A percentile compares a stretch with the other conserved stretches of the same genome.
These are phyloP conservation scores for Myocastor coypus DNA, from an alignment of 2,113 vertebrate species.

Conservation along the genomic window DNA sequence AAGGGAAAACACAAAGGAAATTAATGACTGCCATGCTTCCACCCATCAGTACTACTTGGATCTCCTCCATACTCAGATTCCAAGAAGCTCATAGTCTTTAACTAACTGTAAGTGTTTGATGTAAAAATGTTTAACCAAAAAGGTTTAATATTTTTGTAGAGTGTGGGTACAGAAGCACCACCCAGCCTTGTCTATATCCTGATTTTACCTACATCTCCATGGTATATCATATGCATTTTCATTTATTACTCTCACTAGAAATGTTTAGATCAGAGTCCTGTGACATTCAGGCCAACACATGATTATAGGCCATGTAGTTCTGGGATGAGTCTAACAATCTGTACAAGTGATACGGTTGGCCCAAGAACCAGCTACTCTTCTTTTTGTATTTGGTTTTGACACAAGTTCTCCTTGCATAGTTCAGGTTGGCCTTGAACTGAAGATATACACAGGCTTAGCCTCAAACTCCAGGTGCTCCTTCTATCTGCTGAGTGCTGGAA, in stretches of 20 bases:
- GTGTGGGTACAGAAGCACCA: not conserved
- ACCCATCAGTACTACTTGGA: not conserved
- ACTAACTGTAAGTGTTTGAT: not conserved
- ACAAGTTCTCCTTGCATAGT: not conserved
- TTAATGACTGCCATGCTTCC: not conserved
- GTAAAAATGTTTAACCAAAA: not conserved
- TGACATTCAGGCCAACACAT: not conserved
- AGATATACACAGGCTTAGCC: not conserved
- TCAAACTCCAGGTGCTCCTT: not conserved
- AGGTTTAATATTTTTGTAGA: not conserved
- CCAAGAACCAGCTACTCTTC: not conserved
- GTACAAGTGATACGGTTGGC: not conserved
- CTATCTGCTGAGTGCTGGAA: not conserved
- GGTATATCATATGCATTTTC: not conserved
- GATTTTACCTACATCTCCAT: not conserved
- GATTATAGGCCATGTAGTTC: not conserved
- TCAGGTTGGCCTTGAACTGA: not conserved
- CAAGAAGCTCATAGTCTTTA: not conserved
- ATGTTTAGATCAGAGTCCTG: not conserved
- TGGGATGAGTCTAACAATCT: not conserved
- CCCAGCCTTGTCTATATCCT: not conserved
- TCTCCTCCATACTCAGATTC: not conserved
- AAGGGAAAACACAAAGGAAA: not conserved
- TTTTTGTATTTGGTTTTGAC: not conserved
- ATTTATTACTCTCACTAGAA: not conserved